Evolutionary conservation across 2,113 vertebrate genomes (phyloP).

Genomic region (Xiphorhynchus elegans): DNA sequence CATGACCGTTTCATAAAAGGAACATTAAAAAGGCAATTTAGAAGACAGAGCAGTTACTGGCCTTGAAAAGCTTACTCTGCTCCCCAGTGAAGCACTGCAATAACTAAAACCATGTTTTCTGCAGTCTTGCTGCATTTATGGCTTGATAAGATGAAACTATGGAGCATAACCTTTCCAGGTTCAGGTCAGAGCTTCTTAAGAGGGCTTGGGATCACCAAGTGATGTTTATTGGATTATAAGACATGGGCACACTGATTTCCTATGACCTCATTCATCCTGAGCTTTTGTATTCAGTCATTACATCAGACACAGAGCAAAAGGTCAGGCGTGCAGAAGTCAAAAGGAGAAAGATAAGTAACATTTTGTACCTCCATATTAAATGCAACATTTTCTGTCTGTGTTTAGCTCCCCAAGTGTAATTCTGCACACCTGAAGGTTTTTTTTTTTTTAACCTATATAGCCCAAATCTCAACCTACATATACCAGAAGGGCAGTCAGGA

Average conservation of each 20-base stretch:
- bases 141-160: constrained; percentile 31
- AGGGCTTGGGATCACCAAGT: constrained; percentile 33
- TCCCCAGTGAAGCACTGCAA: not conserved
- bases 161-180: not conserved
- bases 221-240: constrained; percentile 65
- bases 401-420: not conserved
- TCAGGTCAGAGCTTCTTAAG: constrained; percentile 63
- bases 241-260: constrained; percentile 11
- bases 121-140: constrained; percentile 41
- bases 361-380: not conserved
- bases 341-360: constrained; percentile 30
- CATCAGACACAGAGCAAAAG: constrained; percentile 39
- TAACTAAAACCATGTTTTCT: constrained; percentile 52
- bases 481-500: not conserved
- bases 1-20: constrained; percentile 26
- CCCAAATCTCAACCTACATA: not conserved
- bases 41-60: not conserved
- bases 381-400: not conserved
- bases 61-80: not conserved
- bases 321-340: constrained; percentile 39
- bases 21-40: constrained; percentile 5
- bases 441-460: not conserved
- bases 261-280: constrained; percentile 67
- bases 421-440: not conserved
- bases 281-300: constrained; percentile 19